Percentiles rank a stretch among this genome's conserved stretches.
These are phyloP conservation scores for Subanguina moxae DNA, from an alignment of 1,140 invertebrate genomes.

Conservation along the genomic window DNA sequence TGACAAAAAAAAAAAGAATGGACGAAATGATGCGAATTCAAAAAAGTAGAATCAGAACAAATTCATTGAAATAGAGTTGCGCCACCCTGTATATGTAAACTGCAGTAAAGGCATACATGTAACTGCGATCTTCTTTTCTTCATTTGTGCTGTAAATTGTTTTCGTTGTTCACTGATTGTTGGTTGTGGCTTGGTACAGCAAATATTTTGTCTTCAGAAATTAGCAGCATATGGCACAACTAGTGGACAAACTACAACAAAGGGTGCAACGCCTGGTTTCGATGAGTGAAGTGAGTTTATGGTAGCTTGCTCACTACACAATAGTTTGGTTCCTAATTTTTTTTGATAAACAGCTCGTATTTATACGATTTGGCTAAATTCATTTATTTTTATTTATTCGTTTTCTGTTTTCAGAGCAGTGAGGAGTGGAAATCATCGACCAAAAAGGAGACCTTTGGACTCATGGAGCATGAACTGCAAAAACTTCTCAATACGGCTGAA, in stretches of 20 bases:
- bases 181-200: too few relatives aligned
- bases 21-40: too few relatives aligned
- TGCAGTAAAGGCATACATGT: too few relatives aligned
- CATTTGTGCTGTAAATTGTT: too few relatives aligned
- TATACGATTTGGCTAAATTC: neutral
- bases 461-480: slow-evolving; percentile 50
- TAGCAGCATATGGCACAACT: neutral
- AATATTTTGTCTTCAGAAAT: neutral
- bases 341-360: neutral
- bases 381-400: neutral
- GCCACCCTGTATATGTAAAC: too few relatives aligned
- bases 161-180: too few relatives aligned
- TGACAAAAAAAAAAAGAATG: too few relatives aligned
- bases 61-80: too few relatives aligned
- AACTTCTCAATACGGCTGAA: slow-evolving; percentile 39
- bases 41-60: too few relatives aligned
- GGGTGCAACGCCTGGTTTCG: slow-evolving; percentile 36
- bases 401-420: slow-evolving; percentile 41
- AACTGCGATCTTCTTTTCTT: too few relatives aligned
- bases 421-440: slow-evolving; percentile 59
- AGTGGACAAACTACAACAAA: slow-evolving; percentile 19
- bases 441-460: slow-evolving; percentile 48
- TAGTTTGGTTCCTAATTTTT: too few relatives aligned
- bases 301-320: too few relatives aligned
- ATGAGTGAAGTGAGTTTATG: slow-evolving; percentile 40